A percentile compares a stretch with the other conserved stretches of the same genome.
Conservation (phyloP, 1,140 invertebrate species). For the Stegodyphus mimosarum region DNA sequence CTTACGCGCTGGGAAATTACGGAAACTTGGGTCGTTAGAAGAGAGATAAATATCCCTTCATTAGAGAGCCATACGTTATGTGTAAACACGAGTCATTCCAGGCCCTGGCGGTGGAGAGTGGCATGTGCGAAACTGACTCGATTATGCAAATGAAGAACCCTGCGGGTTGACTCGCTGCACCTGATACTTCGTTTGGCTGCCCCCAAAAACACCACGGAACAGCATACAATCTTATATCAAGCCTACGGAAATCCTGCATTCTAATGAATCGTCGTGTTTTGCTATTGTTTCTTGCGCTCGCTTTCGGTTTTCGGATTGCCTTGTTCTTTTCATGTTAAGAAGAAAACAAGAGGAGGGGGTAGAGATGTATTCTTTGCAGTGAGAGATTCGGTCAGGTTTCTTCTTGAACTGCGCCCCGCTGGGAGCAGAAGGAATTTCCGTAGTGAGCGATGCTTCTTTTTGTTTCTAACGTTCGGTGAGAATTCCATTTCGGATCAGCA, state of each 20-base stretch:
- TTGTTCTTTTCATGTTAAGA: too few species aligned
- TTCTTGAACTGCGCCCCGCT: too few species aligned
- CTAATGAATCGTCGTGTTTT: neutral
- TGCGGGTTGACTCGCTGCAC: neutral
- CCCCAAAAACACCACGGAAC: conserved; percentile 1
- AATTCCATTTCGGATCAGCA: too few species aligned
- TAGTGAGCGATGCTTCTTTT: too few species aligned
- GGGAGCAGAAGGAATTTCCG: too few species aligned
- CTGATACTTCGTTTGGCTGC: conserved; percentile 9
- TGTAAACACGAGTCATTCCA: conserved; percentile 36
- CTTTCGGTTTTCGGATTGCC: too few species aligned
- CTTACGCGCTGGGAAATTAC: conserved; percentile 12
- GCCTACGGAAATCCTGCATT: neutral
- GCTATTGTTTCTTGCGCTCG: too few species aligned
- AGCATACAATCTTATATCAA: conserved; percentile 5
- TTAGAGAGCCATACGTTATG: conserved; percentile 19
- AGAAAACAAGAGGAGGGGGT: too few species aligned
- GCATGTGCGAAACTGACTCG: conserved; percentile 5
- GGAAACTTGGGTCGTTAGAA: conserved; percentile 5
- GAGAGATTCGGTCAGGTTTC: too few species aligned
- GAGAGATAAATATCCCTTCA: conserved; percentile 17
- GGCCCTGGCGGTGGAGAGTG: neutral
- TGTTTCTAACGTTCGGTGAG: too few species aligned
- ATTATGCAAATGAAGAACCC: conserved; percentile 36
- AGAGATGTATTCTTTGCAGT: too few species aligned